Base-by-base conservation (phyloP, 2,888 invertebrate genomes). In the Microchrysa polita region DNA sequence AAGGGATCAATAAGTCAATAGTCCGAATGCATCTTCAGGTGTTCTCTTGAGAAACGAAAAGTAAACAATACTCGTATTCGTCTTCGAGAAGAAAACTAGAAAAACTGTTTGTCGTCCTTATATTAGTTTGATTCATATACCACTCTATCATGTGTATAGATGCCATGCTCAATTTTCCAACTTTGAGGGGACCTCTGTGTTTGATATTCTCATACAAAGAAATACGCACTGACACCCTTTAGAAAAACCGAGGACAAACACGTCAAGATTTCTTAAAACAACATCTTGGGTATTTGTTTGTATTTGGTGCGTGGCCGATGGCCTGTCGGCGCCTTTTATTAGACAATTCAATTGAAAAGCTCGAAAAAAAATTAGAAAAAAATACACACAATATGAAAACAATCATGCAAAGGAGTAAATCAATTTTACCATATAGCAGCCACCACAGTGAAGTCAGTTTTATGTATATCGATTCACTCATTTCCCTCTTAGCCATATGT, bases 251-350 rank as follows among this genome's bases (percentile, higher is more conserved):
- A 75, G 72, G 67, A 63, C 75, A 75, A 75, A 75, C 72, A 73
- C 67, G 71, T 44, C 40, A 40, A 22, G 60, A 44, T 72, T 72
- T 42, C 57, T 69, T 59, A 44, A 60, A 72, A 40, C 60, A 60
- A 59, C 18, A 60, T 48, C 59, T 60, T 72, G 20, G 27, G 42
- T 59, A 48, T 72, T 69, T 73, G 65, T 72, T 67, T 73, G 52
- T 34, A 67, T 67, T 73, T 72, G 73, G 67, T 73, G 73, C 73
- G 75, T 75, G 75, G 72, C 71, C 72, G 65, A 52, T 60, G 44
- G 73, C 48, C n/a, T 67, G 73, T 75, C 73, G 75, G 75, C 75
- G 75, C 73, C 73, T 75, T 75, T 75, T 71, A 72, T 72, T 48
- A 69, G 23, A 23, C 52, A 60, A 69, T 42, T 57, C 53, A 20